Evolutionary conservation across 2,113 vertebrate species (phyloP).

Genomic region (Smithornis capensis): DNA sequence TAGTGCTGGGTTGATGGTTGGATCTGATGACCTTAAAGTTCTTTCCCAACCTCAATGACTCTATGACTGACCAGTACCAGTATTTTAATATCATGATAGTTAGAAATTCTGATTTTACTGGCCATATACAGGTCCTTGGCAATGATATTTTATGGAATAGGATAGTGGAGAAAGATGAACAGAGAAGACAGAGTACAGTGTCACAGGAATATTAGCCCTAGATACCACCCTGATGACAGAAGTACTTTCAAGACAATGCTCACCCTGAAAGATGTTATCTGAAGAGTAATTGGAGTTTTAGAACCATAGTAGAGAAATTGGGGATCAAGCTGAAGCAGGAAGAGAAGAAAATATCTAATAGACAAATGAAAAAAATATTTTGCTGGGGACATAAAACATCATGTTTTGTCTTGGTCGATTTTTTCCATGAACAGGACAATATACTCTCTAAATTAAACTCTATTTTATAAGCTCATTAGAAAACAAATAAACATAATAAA

Average conservation of each 20-base stretch:
- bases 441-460: neutral
- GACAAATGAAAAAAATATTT: neutral
- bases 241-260: neutral
- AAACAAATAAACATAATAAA: neutral
- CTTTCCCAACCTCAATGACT: neutral
- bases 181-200: neutral
- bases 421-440: neutral
- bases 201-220: neutral
- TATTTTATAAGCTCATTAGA: neutral
- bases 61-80: neutral
- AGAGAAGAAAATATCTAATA: neutral
- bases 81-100: neutral
- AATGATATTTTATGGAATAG: neutral
- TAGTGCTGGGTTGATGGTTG: neutral
- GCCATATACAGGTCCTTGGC: neutral
- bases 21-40: neutral
- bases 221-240: neutral
- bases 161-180: neutral
- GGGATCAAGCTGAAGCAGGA: neutral
- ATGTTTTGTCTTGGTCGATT: neutral
- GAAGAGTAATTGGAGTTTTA: neutral
- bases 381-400: neutral
- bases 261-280: neutral
- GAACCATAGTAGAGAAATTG: neutral
- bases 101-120: neutral